Conservation (phyloP, 2,113 vertebrate genomes). For the Pterocles burchelli region DNA sequence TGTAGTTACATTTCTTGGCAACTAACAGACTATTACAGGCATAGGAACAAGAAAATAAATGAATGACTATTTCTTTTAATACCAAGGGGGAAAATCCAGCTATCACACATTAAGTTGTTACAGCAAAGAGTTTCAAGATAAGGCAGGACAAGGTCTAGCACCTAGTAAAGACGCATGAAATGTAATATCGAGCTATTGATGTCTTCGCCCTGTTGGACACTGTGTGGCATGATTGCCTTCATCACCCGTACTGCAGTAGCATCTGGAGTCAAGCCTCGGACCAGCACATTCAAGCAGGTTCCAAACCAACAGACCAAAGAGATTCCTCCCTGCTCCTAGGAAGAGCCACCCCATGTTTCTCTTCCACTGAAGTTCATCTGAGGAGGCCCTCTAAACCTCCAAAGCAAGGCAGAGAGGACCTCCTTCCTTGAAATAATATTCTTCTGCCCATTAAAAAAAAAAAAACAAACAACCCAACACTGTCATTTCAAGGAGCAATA, state of each 20-base stretch:
- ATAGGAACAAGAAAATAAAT: neutral
- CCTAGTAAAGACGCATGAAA: neutral
- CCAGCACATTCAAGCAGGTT: neutral
- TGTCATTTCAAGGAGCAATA: neutral
- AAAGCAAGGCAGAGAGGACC: neutral
- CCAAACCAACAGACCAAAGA: neutral
- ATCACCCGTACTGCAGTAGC: fast-evolving
- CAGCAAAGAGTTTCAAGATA: neutral
- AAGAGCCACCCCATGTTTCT: fast-evolving
- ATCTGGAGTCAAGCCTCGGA: neutral
- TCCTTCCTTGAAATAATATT: fast-evolving
- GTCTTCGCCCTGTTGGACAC: neutral
- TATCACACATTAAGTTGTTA: neutral
- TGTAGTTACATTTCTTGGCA: neutral
- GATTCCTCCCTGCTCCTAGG: neutral
- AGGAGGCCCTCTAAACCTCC: neutral
- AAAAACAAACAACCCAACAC: neutral
- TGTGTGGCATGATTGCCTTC: neutral
- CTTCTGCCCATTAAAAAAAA: neutral
- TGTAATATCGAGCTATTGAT: neutral
- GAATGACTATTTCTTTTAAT: neutral
- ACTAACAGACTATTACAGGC: neutral
- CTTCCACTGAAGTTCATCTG: neutral
- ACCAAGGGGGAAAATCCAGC: neutral
- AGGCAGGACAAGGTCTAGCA: neutral